phyloP scores from a whole-genome alignment of 2,888 invertebrate species.

The Xestia ashworthii region DNA sequence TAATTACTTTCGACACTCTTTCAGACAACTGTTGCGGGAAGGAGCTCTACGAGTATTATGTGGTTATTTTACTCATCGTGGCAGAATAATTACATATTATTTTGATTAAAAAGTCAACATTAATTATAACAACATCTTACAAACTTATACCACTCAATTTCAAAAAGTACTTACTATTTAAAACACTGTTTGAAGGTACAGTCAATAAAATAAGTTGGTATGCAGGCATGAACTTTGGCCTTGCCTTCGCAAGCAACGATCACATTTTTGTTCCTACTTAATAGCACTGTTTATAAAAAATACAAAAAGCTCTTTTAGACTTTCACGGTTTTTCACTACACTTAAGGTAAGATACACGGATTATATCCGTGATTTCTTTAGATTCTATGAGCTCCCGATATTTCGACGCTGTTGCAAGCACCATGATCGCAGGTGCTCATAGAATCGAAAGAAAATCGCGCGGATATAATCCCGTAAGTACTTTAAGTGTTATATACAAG shows the following conservation, averaged over 20 bases:
- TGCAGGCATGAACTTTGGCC: background rate
- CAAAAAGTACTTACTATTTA: background rate
- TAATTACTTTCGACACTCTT: slow-evolving; percentile 6
- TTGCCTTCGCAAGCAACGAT: background rate
- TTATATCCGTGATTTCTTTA: no score
- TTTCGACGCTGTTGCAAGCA: no score
- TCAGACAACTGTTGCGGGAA: no score
- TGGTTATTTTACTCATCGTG: background rate
- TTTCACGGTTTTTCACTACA: no score
- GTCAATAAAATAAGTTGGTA: background rate
- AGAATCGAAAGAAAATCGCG: no score
- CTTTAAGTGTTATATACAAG: no score
- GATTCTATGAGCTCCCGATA: no score
- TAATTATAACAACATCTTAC: slow-evolving; percentile 15
- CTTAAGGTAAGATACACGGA: no score
- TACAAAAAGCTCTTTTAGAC: no score
- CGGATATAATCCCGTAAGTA: no score
- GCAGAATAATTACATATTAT: slow-evolving; percentile 21
- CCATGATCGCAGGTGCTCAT: no score
- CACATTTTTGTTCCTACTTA: background rate
- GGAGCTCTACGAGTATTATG: background rate
- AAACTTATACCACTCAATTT: slow-evolving; percentile 12
- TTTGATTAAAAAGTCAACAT: slow-evolving; percentile 27
- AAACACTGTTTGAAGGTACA: slow-evolving; percentile 6
- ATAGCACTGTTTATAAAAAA: background rate